Evolutionary conservation across 2,113 vertebrate genomes (phyloP).

Genomic region (Hypocryptadius cinnamomeus): DNA sequence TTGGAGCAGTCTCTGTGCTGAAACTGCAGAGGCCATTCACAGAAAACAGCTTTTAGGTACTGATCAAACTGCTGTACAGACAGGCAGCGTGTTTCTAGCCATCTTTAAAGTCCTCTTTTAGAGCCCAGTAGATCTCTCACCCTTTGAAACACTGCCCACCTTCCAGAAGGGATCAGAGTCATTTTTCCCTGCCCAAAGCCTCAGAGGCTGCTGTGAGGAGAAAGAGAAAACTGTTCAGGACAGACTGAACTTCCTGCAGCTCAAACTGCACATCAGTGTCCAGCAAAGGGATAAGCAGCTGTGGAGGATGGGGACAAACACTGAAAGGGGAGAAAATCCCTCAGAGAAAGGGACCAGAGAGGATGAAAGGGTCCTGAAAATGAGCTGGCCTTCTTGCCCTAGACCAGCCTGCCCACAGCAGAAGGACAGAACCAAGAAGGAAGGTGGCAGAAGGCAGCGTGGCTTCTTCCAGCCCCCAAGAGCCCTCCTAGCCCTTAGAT

Average conservation of each 20-base stretch:
- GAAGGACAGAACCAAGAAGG: background rate
- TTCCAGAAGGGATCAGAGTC: background rate
- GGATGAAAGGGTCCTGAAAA: background rate
- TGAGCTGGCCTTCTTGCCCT: background rate
- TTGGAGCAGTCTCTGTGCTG: background rate
- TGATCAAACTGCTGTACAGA: background rate
- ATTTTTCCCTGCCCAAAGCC: background rate
- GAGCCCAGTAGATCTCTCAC: background rate
- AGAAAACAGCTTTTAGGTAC: background rate
- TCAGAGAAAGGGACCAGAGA: background rate
- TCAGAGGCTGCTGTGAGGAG: background rate
- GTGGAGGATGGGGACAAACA: background rate
- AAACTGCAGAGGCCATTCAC: background rate
- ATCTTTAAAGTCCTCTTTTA: background rate
- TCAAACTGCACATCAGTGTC: background rate
- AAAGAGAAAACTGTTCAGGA: background rate
- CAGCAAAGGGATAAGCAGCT: background rate
- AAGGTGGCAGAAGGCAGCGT: fast-evolving
- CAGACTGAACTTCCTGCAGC: background rate
- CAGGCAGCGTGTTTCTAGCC: fast-evolving
- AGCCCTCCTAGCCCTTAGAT: background rate
- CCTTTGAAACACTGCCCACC: background rate
- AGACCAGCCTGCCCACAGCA: background rate
- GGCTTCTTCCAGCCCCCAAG: background rate
- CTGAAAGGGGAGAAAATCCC: background rate